Percentiles rank a stretch among this genome's conserved stretches.
phyloP scores from a whole-genome alignment of 2,113 vertebrate species.

The Seriola rivoliana region DNA sequence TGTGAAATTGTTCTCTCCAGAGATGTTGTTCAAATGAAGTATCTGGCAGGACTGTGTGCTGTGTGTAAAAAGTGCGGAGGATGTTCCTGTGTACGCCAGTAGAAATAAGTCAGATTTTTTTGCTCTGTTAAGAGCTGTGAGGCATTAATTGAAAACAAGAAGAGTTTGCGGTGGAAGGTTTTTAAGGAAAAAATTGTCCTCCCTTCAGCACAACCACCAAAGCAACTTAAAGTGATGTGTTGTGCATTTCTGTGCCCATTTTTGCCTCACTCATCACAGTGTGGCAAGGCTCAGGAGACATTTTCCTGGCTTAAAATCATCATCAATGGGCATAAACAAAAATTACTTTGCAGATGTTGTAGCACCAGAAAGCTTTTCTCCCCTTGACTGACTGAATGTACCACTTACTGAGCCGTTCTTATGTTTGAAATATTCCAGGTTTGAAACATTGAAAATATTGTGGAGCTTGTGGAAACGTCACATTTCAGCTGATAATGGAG shows the following conservation, averaged over 20 bases:
- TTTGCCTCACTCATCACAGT: neutral
- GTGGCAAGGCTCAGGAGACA: neutral
- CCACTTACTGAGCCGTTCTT: no score
- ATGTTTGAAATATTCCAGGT: no score
- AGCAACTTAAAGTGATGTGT: no score
- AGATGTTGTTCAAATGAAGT: constrained; percentile 10
- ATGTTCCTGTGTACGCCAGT: neutral
- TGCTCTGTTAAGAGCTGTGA: neutral
- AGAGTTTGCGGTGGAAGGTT: neutral
- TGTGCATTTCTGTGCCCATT: neutral
- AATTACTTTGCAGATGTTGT: no score
- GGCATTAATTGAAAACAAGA: neutral
- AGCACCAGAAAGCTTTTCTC: no score
- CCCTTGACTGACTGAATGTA: no score
- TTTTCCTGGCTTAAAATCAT: neutral
- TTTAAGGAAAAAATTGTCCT: neutral
- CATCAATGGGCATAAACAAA: no score
- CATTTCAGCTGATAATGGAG: neutral
- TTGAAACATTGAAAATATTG: no score
- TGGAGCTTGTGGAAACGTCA: no score
- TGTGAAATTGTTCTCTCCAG: neutral
- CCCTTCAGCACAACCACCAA: no score
- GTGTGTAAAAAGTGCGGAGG: constrained; percentile 18
- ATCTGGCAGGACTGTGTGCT: constrained; percentile 12
- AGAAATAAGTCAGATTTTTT: constrained; percentile 1